phyloP scores from a whole-genome alignment of 2,797 vertebrate species.

The Peromyscus melanophrys region DNA sequence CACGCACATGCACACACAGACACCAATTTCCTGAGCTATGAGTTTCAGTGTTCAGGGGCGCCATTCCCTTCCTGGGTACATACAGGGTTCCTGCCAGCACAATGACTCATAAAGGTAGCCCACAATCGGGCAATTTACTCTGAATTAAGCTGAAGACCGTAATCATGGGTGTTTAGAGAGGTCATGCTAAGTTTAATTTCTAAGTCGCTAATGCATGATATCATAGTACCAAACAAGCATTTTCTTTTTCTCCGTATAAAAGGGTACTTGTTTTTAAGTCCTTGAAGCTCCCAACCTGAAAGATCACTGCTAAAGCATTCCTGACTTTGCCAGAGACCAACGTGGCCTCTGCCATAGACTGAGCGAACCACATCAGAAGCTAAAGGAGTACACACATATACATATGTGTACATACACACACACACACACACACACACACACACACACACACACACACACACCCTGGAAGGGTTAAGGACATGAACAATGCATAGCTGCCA shows the following conservation, averaged over 20 bases:
- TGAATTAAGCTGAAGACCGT: neutral
- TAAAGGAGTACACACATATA: neutral
- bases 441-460: neutral
- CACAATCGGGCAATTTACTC: constrained; percentile 11
- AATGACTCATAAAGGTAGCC: neutral
- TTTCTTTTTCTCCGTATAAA: neutral
- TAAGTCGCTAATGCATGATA: neutral
- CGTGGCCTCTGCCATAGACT: neutral
- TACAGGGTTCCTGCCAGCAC: neutral
- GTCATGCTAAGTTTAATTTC: neutral
- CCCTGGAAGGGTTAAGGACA: neutral
- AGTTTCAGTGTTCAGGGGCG: neutral
- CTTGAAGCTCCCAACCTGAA: neutral
- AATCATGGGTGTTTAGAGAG: constrained; percentile 46
- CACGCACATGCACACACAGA: neutral
- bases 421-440: neutral
- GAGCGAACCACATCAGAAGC: neutral
- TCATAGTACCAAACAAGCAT: neutral
- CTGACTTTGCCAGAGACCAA: neutral
- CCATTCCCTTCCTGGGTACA: neutral
- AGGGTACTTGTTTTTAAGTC: constrained; percentile 44
- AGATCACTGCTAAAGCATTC: neutral
- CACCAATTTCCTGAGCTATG: neutral
- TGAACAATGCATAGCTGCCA: neutral
- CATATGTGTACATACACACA: neutral